Evolutionary conservation across 2,797 vertebrate genomes (phyloP), one percentile per base, ranked within the genome.

Genomic region (Lutjanus argentimaculatus): DNA sequence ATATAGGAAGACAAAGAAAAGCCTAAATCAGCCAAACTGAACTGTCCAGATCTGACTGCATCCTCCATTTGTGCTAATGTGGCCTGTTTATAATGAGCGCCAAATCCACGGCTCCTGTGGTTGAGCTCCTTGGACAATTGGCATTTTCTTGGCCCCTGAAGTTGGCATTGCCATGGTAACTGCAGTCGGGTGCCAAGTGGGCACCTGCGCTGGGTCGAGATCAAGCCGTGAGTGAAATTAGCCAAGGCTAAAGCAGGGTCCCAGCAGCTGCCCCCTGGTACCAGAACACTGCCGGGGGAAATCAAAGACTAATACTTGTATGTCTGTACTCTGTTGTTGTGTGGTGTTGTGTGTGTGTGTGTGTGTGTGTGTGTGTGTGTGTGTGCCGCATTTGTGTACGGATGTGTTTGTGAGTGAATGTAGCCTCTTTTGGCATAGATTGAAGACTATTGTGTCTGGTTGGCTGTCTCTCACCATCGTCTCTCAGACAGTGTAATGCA

Each of bases 211-310:
- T 85, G 89, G 90, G 86, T 87, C 55, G 85, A 88, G 91, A 91
- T 93, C 94, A 91, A 92, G 88, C 92, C 52, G 91, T 65, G 92
- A 94, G 89, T 89, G 90, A 91, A 94, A 94, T 92, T 92, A 95
- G 92, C 85, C 88, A 75, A 87, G 83, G 86, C 91, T 89, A 91
- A 92, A 91, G 91, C 84, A 56, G 80, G 87, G 89, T 81, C 83
- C 86, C 87, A 84, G 86, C 88, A 92, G 91, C 89, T 92, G 85
- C 83, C 89, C 91, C 89, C 83, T 85, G 85, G 86, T 90, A 91
- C 89, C 82, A 85, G 83, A 80, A 86, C 70, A 76, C 89, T 86
- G 84, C 88, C 87, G 68, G 69, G 93, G 91, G 88, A 94, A 92
- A 93, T 91, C 89, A 93, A 88, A 89, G 89, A 87, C 89, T 91